Evolutionary conservation across 2,113 vertebrate species (phyloP).

Genomic region (Redunca redunca): DNA sequence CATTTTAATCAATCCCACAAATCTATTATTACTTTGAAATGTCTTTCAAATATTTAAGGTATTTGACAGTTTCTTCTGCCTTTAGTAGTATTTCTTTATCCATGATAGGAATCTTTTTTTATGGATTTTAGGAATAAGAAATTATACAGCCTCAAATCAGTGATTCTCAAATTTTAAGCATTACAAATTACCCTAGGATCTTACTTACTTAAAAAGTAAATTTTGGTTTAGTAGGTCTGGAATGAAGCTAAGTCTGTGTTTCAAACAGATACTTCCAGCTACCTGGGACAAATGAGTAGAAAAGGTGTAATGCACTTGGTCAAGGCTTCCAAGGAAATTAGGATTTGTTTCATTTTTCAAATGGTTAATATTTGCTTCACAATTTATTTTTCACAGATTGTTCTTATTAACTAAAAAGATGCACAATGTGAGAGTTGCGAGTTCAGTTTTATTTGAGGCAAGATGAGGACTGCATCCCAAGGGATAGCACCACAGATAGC

Average conservation of each 20-base stretch:
- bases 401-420: neutral
- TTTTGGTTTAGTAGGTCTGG: neutral
- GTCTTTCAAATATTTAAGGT: neutral
- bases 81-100: neutral
- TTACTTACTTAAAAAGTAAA: neutral
- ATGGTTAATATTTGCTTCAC: neutral
- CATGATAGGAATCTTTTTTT: neutral
- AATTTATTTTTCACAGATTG: neutral
- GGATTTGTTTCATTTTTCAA: neutral
- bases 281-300: neutral
- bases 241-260: neutral
- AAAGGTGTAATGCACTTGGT: neutral
- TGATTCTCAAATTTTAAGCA: neutral
- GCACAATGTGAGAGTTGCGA: rapidly evolving
- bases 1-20: neutral
- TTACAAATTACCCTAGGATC: neutral
- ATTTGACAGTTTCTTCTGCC: neutral
- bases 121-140: neutral
- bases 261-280: neutral
- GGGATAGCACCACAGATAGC: neutral
- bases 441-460: neutral
- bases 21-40: neutral
- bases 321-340: neutral
- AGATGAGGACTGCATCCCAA: neutral
- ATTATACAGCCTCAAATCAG: neutral